Evolutionary conservation across 2,888 invertebrate genomes (phyloP).

Genomic region (Lasioglossum lativentre): DNA sequence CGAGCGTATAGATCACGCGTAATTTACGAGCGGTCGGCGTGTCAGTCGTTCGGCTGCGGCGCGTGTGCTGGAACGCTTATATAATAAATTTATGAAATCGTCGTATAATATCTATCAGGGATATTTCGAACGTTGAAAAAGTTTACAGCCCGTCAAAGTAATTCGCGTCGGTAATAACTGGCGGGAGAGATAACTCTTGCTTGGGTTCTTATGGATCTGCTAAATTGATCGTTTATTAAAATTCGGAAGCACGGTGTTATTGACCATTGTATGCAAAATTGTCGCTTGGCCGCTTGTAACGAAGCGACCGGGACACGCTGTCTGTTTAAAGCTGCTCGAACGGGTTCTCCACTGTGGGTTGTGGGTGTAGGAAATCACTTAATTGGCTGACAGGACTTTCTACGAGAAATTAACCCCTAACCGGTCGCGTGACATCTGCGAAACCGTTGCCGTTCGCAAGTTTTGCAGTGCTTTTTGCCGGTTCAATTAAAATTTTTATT

Average conservation of each 20-base stretch:
- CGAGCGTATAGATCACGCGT: constrained; percentile 43
- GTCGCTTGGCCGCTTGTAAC: background rate
- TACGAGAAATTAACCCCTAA: background rate
- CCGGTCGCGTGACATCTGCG: background rate
- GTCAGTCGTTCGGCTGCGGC: constrained; percentile 18
- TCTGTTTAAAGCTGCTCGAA: background rate
- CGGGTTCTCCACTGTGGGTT: background rate
- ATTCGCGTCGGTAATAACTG: background rate
- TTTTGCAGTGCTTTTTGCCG: background rate
- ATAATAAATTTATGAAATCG: constrained; percentile 52
- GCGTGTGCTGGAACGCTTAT: constrained; percentile 44
- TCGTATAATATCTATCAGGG: constrained; percentile 24
- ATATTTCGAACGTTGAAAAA: constrained; percentile 9
- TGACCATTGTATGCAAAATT: constrained; percentile 36
- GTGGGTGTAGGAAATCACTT: background rate
- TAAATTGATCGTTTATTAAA: constrained; percentile 30
- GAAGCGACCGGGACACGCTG: background rate
- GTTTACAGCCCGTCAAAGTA: constrained; percentile 10
- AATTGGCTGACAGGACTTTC: background rate
- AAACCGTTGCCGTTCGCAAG: background rate
- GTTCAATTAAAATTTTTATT: background rate
- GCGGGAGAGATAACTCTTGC: constrained; percentile 24
- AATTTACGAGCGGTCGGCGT: constrained; percentile 45
- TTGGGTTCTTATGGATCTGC: background rate
- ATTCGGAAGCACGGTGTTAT: constrained; percentile 32